phyloP scores from a whole-genome alignment of 2,888 invertebrate species.

The Rhimphoctona megacephalus region DNA sequence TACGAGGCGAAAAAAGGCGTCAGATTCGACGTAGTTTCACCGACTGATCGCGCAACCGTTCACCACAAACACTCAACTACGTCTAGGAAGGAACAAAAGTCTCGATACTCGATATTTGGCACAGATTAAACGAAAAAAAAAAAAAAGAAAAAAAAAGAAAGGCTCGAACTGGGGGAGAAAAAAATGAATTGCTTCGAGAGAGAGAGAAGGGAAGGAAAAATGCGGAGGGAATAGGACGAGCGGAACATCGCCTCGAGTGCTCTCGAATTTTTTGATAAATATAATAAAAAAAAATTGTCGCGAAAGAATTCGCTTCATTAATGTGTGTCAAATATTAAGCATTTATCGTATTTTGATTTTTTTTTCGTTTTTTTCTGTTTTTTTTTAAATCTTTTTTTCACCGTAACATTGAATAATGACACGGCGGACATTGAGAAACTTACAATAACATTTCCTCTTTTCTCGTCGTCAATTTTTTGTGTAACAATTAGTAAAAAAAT shows the following conservation, averaged over 20 bases:
- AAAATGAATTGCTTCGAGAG: slow-evolving; percentile 49
- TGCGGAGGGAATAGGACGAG: slow-evolving; percentile 25
- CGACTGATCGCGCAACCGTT: slow-evolving; percentile 57
- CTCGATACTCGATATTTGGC: slow-evolving; percentile 84
- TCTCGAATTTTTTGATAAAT: background rate
- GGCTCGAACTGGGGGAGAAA: slow-evolving; percentile 70
- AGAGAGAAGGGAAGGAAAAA: slow-evolving; percentile 1
- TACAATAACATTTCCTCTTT: slow-evolving; percentile 64
- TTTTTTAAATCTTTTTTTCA: slow-evolving; percentile 12
- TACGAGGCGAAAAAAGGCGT: slow-evolving; percentile 12
- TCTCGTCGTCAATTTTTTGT: slow-evolving; percentile 60
- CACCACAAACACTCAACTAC: slow-evolving; percentile 72
- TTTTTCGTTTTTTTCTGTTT: slow-evolving; percentile 51
- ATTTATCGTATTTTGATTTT: slow-evolving; percentile 66
- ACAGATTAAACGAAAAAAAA: slow-evolving; percentile 82
- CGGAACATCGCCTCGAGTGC: slow-evolving; percentile 2
- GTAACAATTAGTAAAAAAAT: slow-evolving; percentile 71
- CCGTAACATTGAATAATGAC: slow-evolving; percentile 69
- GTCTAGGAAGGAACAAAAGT: slow-evolving; percentile 83
- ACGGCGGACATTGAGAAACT: slow-evolving; percentile 69
- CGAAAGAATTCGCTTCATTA: slow-evolving; percentile 70
- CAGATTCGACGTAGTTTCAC: slow-evolving; percentile 50
- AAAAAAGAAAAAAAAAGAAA: slow-evolving; percentile 61
- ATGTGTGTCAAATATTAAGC: slow-evolving; percentile 79
- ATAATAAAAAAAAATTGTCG: slow-evolving; percentile 10